Evolutionary conservation across 2,797 vertebrate genomes (phyloP).

Genomic region (Echeneis naucrates): DNA sequence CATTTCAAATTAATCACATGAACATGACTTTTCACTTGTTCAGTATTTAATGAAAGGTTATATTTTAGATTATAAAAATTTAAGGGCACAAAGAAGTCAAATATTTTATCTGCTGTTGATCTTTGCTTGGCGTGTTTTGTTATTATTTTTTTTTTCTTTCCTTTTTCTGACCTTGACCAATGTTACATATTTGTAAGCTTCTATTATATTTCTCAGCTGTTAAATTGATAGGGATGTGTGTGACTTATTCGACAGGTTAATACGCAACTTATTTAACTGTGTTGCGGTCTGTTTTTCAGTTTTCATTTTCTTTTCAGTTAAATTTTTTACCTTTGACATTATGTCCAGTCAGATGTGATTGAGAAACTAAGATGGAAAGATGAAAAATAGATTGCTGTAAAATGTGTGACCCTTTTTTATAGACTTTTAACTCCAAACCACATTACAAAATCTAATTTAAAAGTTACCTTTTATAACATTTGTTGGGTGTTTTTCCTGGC

Average conservation of each 20-base stretch:
- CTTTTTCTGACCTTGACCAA: slow-evolving; percentile 1
- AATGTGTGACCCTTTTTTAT: background rate
- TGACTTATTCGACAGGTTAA: slow-evolving; percentile 23
- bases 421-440: background rate
- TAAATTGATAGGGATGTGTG: slow-evolving; percentile 32
- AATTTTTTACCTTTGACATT: background rate
- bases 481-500: slow-evolving; percentile 34
- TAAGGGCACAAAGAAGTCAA: too few species aligned
- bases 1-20: slow-evolving; percentile 5
- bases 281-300: too few species aligned
- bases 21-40: slow-evolving; percentile 4
- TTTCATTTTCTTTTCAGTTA: too few species aligned
- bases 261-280: too few species aligned
- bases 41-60: background rate
- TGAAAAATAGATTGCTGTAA: slow-evolving; percentile 10
- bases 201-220: slow-evolving; percentile 32
- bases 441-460: slow-evolving; percentile 8
- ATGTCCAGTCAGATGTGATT: slow-evolving; percentile 4
- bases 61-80: too few species aligned
- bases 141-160: background rate
- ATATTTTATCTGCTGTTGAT: background rate
- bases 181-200: slow-evolving; percentile 33
- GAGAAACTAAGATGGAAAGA: background rate
- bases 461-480: slow-evolving; percentile 34
- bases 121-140: slow-evolving; percentile 1